These are phyloP conservation scores for Trimorus sp. DNA, from an alignment of 2,888 invertebrate species.

Conservation along the genomic window DNA sequence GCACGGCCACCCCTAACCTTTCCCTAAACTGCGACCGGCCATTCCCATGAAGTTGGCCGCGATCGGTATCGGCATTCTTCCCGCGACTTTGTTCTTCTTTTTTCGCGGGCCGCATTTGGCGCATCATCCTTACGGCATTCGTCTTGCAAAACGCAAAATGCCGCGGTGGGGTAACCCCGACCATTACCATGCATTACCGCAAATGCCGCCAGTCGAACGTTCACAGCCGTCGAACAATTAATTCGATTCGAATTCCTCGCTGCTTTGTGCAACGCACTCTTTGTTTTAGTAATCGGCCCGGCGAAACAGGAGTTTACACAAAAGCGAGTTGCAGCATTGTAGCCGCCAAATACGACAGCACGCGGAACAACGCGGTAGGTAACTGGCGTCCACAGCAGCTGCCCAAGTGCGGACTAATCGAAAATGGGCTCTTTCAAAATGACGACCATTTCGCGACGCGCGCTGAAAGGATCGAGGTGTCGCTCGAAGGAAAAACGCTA, in stretches of 20 bases:
- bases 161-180: slow-evolving; percentile 25
- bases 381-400: slow-evolving; percentile 40
- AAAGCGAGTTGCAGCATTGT: slow-evolving; percentile 59
- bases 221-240: slow-evolving; percentile 34
- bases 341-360: slow-evolving; percentile 54
- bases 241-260: slow-evolving; percentile 56
- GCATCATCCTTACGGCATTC: slow-evolving; percentile 48
- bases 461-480: no score
- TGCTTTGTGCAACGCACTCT: slow-evolving; percentile 56
- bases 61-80: slow-evolving; percentile 21
- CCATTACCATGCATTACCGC: slow-evolving; percentile 32
- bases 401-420: slow-evolving; percentile 41
- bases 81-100: slow-evolving; percentile 29
- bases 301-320: slow-evolving; percentile 49
- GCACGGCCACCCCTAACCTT: no score
- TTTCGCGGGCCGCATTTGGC: slow-evolving; percentile 36
- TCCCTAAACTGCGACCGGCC: no score
- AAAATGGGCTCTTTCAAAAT: slow-evolving; percentile 46
- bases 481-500: no score
- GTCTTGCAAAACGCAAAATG: slow-evolving; percentile 49
- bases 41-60: no score
- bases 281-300: slow-evolving; percentile 49
- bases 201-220: slow-evolving; percentile 49
- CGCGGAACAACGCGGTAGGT: slow-evolving; percentile 52
- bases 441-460: no score